Evolutionary conservation across 2,797 vertebrate genomes (phyloP).

Genomic region (Sebastes paucispinis): DNA sequence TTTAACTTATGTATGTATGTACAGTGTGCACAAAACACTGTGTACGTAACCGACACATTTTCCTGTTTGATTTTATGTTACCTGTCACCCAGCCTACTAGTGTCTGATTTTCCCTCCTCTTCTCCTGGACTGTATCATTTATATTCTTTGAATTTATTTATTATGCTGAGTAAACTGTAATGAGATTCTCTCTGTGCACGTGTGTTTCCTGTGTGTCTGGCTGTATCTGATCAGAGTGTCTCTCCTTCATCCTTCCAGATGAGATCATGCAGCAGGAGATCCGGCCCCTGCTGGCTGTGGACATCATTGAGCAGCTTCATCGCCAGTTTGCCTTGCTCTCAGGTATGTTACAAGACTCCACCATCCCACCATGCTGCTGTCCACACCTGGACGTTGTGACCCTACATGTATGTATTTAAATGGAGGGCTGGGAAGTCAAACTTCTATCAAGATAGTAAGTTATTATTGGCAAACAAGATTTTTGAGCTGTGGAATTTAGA

Average conservation of each 20-base stretch:
- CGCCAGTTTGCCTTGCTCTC: conserved; percentile 93
- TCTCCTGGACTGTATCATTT: not conserved
- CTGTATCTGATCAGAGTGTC: conserved; percentile 21
- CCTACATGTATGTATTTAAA: not conserved
- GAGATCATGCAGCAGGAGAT: conserved; percentile 99
- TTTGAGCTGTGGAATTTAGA: too few relatives aligned
- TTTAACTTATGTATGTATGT: not conserved
- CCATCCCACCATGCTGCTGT: not conserved
- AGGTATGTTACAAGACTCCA: conserved; percentile 80
- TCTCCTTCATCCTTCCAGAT: conserved; percentile 59
- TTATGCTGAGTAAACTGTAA: not conserved
- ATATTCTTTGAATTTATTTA: not conserved
- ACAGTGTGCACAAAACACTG: not conserved
- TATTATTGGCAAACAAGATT: too few relatives aligned
- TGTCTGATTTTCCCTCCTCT: not conserved
- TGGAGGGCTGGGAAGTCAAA: not conserved
- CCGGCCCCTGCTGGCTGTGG: conserved; percentile 91
- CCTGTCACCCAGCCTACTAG: not conserved
- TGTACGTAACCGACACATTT: not conserved
- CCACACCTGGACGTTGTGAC: not conserved
- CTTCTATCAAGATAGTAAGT: too few relatives aligned
- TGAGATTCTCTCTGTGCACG: not conserved
- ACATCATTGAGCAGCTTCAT: conserved; percentile 97
- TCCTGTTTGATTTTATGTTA: not conserved
- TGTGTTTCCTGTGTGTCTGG: not conserved